Conservation (phyloP, 2,113 vertebrate genomes). For the Microcebus griseorufus region DNA sequence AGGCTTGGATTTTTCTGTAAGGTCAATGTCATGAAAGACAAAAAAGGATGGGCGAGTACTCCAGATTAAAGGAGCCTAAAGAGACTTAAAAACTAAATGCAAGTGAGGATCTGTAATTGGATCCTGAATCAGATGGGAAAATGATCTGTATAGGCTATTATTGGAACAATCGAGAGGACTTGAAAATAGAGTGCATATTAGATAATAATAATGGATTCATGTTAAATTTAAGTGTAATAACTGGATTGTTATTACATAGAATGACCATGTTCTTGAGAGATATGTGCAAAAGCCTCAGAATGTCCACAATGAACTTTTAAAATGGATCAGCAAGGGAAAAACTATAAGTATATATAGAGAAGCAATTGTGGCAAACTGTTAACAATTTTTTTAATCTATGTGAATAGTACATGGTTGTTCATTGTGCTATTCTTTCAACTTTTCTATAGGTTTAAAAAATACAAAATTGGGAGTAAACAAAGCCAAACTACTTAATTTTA, state of each 20-base stretch:
- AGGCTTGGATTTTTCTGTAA: not conserved
- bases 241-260: not conserved
- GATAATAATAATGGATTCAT: not conserved
- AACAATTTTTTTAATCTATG: not conserved
- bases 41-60: not conserved
- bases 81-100: not conserved
- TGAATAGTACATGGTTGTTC: not conserved
- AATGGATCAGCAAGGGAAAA: not conserved
- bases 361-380: not conserved
- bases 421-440: not conserved
- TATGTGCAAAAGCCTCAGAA: not conserved
- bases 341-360: not conserved
- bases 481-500: not conserved
- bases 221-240: conserved; percentile 11
- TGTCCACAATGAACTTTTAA: not conserved
- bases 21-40: not conserved
- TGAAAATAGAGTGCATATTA: not conserved
- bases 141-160: not conserved
- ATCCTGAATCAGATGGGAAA: not conserved
- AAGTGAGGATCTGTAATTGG: not conserved
- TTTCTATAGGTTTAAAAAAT: conserved; percentile 2
- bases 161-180: not conserved
- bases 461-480: not conserved
- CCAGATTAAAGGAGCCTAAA: not conserved
- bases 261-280: not conserved